A percentile compares a stretch with the other conserved stretches of the same genome.
These are phyloP conservation scores for Scaptomyza hsui DNA, from an alignment of 1,140 invertebrate genomes.

Conservation along the genomic window DNA sequence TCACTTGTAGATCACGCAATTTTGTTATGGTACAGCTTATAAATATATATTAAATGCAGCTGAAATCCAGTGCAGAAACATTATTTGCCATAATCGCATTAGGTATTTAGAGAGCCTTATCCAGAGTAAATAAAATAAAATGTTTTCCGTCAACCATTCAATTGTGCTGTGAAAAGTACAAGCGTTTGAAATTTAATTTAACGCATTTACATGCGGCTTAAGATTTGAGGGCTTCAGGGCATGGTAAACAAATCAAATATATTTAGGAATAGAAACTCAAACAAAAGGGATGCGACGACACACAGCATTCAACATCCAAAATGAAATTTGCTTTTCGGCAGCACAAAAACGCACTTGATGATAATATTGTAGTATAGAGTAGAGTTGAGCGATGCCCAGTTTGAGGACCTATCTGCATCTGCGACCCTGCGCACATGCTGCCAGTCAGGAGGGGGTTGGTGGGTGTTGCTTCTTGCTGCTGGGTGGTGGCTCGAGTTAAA, in stretches of 20 bases:
- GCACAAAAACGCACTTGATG: constrained; percentile 30
- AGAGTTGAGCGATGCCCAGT: constrained; percentile 8
- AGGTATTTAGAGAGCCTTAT: constrained; percentile 52
- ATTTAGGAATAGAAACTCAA: constrained; percentile 78
- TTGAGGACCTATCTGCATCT: constrained; percentile 34
- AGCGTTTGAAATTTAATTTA: constrained; percentile 82
- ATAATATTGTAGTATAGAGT: neutral
- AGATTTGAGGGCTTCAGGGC: constrained; percentile 68
- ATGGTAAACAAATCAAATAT: constrained; percentile 81
- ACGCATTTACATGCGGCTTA: constrained; percentile 82
- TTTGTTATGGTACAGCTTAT: neutral
- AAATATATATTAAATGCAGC: neutral
- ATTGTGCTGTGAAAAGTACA: constrained; percentile 55
- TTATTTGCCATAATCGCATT: constrained; percentile 69
- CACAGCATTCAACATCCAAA: constrained; percentile 35
- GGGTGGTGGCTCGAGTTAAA: constrained; percentile 55
- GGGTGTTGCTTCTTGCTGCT: constrained; percentile 1
- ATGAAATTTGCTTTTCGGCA: constrained; percentile 72
- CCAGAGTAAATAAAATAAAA: constrained; percentile 56
- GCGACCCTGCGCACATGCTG: constrained; percentile 64
- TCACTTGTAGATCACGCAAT: neutral
- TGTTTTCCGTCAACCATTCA: constrained; percentile 29
- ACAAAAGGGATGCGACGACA: constrained; percentile 62
- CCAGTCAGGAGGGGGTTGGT: neutral
- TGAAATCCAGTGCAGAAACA: constrained; percentile 34